A percentile compares a stretch with the other conserved stretches of the same genome.
Conservation (phyloP, 2,888 invertebrate species). For the Athetis lepigone region DNA sequence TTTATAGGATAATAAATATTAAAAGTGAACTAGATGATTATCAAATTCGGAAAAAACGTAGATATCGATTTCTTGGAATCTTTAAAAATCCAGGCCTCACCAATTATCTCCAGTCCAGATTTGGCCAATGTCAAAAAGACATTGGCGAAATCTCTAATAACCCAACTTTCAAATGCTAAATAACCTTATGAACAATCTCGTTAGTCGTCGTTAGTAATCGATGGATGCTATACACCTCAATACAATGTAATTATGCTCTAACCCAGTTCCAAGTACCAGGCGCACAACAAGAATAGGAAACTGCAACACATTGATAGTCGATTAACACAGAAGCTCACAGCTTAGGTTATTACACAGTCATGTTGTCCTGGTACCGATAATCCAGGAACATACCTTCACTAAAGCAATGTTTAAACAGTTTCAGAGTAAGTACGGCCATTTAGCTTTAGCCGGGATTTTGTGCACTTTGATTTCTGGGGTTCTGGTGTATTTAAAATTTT, state of each 20-base stretch:
- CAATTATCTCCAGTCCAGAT: too few relatives aligned
- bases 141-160: too few relatives aligned
- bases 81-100: too few relatives aligned
- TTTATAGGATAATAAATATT: too few relatives aligned
- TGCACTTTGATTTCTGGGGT: neutral
- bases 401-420: neutral
- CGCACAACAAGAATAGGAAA: conserved; percentile 32
- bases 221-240: too few relatives aligned
- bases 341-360: conserved; percentile 30
- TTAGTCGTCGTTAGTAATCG: too few relatives aligned
- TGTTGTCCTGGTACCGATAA: conserved; percentile 38
- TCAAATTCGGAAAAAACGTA: too few relatives aligned
- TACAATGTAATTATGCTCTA: neutral
- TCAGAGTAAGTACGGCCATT: neutral
- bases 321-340: conserved; percentile 27
- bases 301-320: conserved; percentile 46
- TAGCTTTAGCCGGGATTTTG: neutral
- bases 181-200: conserved; percentile 19
- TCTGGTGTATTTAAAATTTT: neutral
- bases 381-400: neutral
- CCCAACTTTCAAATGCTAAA: conserved; percentile 3
- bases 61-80: too few relatives aligned
- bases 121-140: too few relatives aligned
- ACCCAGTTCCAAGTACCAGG: conserved; percentile 6
- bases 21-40: too few relatives aligned